Percentiles rank a stretch among this genome's conserved stretches.
These are phyloP conservation scores for Agriopis leucophaearia DNA, from an alignment of 2,888 invertebrate species.

Conservation along the genomic window DNA sequence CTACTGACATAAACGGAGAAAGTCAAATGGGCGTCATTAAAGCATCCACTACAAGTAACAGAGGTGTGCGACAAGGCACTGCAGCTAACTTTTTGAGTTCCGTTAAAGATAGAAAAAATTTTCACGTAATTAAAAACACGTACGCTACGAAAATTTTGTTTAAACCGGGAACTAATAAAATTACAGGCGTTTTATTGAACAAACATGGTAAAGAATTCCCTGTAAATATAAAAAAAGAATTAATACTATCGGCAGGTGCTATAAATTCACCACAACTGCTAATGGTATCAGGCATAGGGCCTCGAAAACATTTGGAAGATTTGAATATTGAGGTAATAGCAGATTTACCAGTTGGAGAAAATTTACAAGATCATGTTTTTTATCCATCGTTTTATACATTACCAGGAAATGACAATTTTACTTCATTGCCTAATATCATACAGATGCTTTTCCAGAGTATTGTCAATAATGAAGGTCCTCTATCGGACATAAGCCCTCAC, in stretches of 20 bases:
- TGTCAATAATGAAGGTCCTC: conserved; percentile 76
- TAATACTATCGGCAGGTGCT: conserved; percentile 81
- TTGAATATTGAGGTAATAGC: conserved; percentile 70
- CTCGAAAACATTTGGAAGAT: conserved; percentile 68
- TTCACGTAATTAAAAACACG: conserved; percentile 81
- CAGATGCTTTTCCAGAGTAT: conserved; percentile 76
- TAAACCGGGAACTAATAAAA: conserved; percentile 74
- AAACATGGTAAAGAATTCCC: conserved; percentile 66
- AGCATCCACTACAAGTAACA: conserved; percentile 73
- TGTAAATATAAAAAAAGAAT: conserved; percentile 75
- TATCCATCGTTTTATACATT: conserved; percentile 69
- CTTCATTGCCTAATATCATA: conserved; percentile 57
- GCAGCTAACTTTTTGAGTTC: conserved; percentile 81
- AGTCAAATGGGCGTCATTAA: conserved; percentile 81
- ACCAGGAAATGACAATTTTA: conserved; percentile 56
- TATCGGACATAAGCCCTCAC: conserved; percentile 74
- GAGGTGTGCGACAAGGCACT: conserved; percentile 80
- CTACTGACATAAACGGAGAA: conserved; percentile 72
- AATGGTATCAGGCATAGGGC: conserved; percentile 84
- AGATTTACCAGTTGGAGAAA: conserved; percentile 82
- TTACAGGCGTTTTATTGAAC: conserved; percentile 71
- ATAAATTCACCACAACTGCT: conserved; percentile 83
- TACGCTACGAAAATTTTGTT: conserved; percentile 85
- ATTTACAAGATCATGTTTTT: conserved; percentile 83
- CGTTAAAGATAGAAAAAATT: conserved; percentile 68